These are phyloP conservation scores for Platycheirus rosarum DNA, from an alignment of 2,888 invertebrate genomes.

Conservation along the genomic window DNA sequence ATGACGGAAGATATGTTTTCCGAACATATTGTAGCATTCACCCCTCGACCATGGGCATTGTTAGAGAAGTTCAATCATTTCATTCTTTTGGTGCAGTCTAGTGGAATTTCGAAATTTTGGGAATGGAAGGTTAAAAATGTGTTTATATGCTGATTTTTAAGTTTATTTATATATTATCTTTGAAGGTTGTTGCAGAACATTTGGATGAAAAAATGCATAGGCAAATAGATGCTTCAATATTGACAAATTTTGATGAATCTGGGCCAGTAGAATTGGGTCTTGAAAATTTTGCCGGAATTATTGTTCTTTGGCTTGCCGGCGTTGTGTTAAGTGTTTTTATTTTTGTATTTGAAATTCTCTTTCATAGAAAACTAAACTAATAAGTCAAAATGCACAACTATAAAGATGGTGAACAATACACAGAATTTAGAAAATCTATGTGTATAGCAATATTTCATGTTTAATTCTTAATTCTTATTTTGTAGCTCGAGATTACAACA, in stretches of 20 bases:
- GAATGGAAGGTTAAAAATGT: conserved; percentile 82
- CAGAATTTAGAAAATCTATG: no score
- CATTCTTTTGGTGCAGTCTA: conserved; percentile 85
- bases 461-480: no score
- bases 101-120: conserved; percentile 86
- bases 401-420: no score
- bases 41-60: conserved; percentile 86
- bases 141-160: neutral
- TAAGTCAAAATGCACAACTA: neutral
- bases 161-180: neutral
- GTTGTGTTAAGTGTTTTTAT: conserved; percentile 72
- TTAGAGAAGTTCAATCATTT: conserved; percentile 84
- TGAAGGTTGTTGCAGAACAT: conserved; percentile 76
- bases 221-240: conserved; percentile 77
- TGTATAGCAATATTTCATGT: no score
- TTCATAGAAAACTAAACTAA: neutral
- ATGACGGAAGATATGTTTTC: conserved; percentile 88
- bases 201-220: conserved; percentile 78
- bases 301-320: conserved; percentile 79
- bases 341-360: conserved; percentile 75
- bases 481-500: no score
- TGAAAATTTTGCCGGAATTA: conserved; percentile 80
- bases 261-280: conserved; percentile 78
- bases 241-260: conserved; percentile 73
- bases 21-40: conserved; percentile 86